Evolutionary conservation across 2,888 invertebrate species (phyloP), one percentile per base, ranked within the genome.

Genomic region (Eupithecia tripunctaria): DNA sequence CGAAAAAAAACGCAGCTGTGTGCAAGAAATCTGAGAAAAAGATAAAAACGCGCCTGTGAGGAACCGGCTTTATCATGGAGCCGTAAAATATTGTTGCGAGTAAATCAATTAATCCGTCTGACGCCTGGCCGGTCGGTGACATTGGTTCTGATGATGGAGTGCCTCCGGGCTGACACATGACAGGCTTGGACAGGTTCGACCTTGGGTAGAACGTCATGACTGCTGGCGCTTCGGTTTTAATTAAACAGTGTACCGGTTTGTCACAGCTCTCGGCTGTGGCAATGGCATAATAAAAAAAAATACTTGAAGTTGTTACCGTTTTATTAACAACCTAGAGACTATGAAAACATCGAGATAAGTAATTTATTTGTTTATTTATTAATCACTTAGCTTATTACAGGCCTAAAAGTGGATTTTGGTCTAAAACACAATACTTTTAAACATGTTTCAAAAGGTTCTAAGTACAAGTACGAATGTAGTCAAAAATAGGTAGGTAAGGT

Each of bases 121-220:
- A 51, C 47, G 47, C 14, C 27, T 25, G 68, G 67, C 76, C 38
- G 70, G 71, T 68, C 29, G 63, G n/a, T 71, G 78, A 74, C 78
- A 79, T 78, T 78, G 77, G 68, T 72, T 62, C 74, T 77, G 69
- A 76, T 76, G 76, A 75, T 68, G 73, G 72, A 72, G 71, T 64
- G 73, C 68, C 76, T 71, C 70, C 68, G 63, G 65, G 60, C 62
- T 77, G 78, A 76, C 77, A 77, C 67, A 71, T 73, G 68, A 76
- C 71, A 63, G 12, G 32, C 36, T 38, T 10, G 18, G 60, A 60
- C 60, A 29, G 29, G 60, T 29, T 60, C 29, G 60, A 60, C 60
- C 60, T 60, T 75, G 69, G 66, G 62, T 29, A 68, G 59, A 63
- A 69, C 51, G 62, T 64, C 74, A 68, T 67, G 67, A 66, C 36